These are phyloP conservation scores for Cristatella mucedo DNA, from an alignment of 2,888 invertebrate genomes.

Conservation along the genomic window DNA sequence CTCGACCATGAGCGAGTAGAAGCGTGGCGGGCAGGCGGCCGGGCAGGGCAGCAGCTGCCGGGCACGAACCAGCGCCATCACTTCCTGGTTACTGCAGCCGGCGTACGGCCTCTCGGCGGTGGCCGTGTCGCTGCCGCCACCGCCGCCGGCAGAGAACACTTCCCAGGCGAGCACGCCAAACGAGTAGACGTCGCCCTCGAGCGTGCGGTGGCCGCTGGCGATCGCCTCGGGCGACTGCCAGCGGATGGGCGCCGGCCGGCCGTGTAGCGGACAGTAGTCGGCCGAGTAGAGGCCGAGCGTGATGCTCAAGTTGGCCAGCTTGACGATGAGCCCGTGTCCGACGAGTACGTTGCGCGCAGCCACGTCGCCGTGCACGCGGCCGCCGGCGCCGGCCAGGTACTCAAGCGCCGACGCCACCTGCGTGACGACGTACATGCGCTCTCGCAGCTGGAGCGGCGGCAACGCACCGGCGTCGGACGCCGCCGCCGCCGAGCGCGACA, in stretches of 20 bases:
- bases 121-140: too few species aligned
- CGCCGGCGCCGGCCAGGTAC: slow-evolving; percentile 58
- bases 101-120: too few species aligned
- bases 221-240: slow-evolving; percentile 99
- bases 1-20: slow-evolving; percentile 89
- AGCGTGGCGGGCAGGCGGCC: slow-evolving; percentile 71
- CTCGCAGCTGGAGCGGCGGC: too few species aligned
- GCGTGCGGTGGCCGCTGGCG: slow-evolving; percentile 87
- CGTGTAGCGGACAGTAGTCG: slow-evolving; percentile 84
- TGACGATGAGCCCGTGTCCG: slow-evolving; percentile 78
- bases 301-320: slow-evolving; percentile 91
- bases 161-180: slow-evolving; percentile 98
- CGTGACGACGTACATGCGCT: slow-evolving; percentile 72
- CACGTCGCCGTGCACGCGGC: slow-evolving; percentile 86
- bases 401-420: slow-evolving; percentile 41
- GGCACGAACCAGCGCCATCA: slow-evolving; percentile 86
- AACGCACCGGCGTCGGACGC: too few species aligned
- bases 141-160: too few species aligned
- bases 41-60: slow-evolving; percentile 82
- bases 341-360: slow-evolving; percentile 92
- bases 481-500: too few species aligned
- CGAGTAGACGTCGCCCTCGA: slow-evolving; percentile 95
- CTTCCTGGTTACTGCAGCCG: slow-evolving; percentile 87
- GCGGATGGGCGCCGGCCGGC: slow-evolving; percentile 73
- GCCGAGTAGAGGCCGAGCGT: slow-evolving; percentile 84